Evolutionary conservation across 2,797 vertebrate species (phyloP).

Genomic region (Loriculus beryllinus): DNA sequence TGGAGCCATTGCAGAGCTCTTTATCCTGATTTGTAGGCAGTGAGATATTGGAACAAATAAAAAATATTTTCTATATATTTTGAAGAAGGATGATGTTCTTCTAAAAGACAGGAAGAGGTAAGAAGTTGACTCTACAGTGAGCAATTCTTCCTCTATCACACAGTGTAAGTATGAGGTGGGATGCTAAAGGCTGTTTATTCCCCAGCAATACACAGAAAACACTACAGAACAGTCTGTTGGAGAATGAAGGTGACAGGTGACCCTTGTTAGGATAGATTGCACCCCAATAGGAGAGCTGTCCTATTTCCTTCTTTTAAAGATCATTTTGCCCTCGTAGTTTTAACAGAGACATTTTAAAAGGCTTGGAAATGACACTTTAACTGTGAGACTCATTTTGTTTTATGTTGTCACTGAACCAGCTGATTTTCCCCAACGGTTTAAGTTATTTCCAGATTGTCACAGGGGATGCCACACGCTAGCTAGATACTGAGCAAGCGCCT

Average conservation of each 20-base stretch:
- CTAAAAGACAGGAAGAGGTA: background rate
- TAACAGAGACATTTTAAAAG: background rate
- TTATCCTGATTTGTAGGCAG: background rate
- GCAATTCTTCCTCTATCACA: background rate
- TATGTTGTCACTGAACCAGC: background rate
- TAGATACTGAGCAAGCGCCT: background rate
- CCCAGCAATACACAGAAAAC: background rate
- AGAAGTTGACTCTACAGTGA: background rate
- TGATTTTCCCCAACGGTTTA: background rate
- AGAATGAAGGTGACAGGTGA: background rate
- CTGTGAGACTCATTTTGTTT: background rate
- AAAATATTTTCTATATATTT: background rate
- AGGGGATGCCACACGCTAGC: background rate
- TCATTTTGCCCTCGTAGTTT: background rate
- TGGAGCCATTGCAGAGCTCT: background rate
- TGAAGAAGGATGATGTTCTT: background rate
- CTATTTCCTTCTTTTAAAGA: background rate
- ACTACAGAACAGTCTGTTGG: background rate
- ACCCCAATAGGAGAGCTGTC: background rate
- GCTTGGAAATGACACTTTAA: background rate
- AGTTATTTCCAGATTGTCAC: conserved; percentile 30
- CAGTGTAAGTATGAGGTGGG: background rate
- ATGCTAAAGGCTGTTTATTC: background rate
- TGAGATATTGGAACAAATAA: background rate
- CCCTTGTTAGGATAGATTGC: background rate